A percentile compares a stretch with the other conserved stretches of the same genome.
These are phyloP conservation scores for Endotricha flammealis DNA, from an alignment of 2,888 invertebrate species.

Conservation along the genomic window DNA sequence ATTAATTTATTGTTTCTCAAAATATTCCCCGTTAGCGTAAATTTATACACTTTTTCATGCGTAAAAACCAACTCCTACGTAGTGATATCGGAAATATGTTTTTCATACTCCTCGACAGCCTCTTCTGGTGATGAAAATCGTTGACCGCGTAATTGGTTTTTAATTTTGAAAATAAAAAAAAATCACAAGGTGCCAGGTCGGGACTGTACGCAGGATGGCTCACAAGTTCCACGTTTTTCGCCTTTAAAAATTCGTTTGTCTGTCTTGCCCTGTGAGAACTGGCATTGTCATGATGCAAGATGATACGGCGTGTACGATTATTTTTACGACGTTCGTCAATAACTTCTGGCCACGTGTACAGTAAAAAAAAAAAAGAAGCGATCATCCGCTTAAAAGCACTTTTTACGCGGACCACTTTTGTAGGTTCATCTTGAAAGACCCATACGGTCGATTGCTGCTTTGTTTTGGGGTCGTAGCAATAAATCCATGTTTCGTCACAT, in stretches of 20 bases:
- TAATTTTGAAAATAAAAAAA: no score
- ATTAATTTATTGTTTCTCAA: background rate
- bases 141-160: no score
- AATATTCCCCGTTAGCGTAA: background rate
- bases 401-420: slow-evolving; percentile 1
- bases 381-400: no score
- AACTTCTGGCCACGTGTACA: no score
- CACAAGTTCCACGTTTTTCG: no score
- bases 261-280: slow-evolving; percentile 5
- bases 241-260: no score
- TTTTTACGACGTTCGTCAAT: slow-evolving; percentile 8
- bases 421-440: slow-evolving; percentile 5
- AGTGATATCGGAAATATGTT: no score
- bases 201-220: no score
- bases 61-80: background rate
- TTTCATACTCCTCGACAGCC: background rate
- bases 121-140: no score
- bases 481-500: slow-evolving; percentile 5
- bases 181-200: no score
- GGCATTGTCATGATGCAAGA: slow-evolving; percentile 7
- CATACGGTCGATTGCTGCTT: slow-evolving; percentile 5
- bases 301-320: slow-evolving; percentile 6
- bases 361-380: no score
- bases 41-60: background rate
- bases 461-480: slow-evolving; percentile 5